Evolutionary conservation across 2,888 invertebrate species (phyloP).

Genomic region (Ectemnius continuus): DNA sequence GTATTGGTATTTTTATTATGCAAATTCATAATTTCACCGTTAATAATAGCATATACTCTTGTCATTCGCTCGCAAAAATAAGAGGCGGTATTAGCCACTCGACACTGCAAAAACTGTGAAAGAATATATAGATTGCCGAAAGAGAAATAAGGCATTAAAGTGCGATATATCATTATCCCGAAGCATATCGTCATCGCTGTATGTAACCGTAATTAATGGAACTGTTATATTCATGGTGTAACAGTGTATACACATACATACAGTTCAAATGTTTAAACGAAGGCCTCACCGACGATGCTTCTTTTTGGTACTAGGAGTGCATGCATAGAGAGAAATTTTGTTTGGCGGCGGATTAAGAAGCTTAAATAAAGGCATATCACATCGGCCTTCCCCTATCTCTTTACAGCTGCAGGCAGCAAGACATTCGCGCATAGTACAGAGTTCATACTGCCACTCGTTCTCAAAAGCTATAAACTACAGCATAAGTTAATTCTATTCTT

Average conservation of each 20-base stretch:
- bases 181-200: conserved; percentile 36
- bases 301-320: neutral
- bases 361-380: conserved; percentile 32
- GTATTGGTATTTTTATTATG: conserved; percentile 62
- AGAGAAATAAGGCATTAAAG: conserved; percentile 30
- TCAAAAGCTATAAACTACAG: conserved; percentile 39
- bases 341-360: conserved; percentile 23
- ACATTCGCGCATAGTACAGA: conserved; percentile 48
- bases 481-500: conserved; percentile 30
- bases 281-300: neutral
- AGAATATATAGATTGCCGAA: conserved; percentile 21
- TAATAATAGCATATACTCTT: conserved; percentile 47
- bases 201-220: conserved; percentile 22
- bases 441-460: conserved; percentile 47
- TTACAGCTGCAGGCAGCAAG: conserved; percentile 42
- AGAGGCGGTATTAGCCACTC: conserved; percentile 18
- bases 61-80: conserved; percentile 44
- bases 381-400: conserved; percentile 27
- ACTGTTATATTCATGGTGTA: conserved; percentile 3
- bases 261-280: neutral
- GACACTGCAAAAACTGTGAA: conserved; percentile 32
- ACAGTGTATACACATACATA: neutral
- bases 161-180: conserved; percentile 27
- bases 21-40: conserved; percentile 62
- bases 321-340: conserved; percentile 17